Evolutionary conservation across 2,888 invertebrate species (phyloP), one percentile per base, ranked within the genome.

Genomic region (Heliconius charithonia): DNA sequence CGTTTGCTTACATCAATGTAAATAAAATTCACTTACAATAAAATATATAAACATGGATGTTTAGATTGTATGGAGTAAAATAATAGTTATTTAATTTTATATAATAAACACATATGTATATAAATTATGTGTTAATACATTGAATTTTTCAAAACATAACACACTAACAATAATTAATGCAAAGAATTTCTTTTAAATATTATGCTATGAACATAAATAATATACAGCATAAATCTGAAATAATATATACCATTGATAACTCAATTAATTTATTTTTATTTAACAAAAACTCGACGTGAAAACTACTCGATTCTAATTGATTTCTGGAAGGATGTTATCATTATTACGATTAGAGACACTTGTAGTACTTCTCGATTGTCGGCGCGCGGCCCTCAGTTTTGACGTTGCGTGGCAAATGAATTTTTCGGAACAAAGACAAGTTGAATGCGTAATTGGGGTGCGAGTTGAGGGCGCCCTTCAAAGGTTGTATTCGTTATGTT

Each of bases 341-440:
- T 81, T 81, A 80, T 73, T 75, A 75, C 70, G 75, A 81, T 82
- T 80, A 82, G 73, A 80, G 79, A 69, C 79, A 76, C 78, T 81
- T 77, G 80, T 79, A 81, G 78, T 73, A 78, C 80, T 82, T 76
- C 70, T 73, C 78, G 81, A 82, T 82, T 82, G 81, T 80, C 81
- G 81, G 71, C 83, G 83, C 83, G 82, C 81, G 83, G 80, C 86
- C 87, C 87, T 86, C 85, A 85, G 90, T 88, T 91, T 82, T 90
- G 91, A 92, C 89, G 89, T 83, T 81, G 85, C 86, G 86, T 91
- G 91, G 90, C 91, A 87, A 92, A 92, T 91, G 87, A 86, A 83
- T 85, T 81, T 82, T 79, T 82, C 82, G 81, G 84, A 86, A 86
- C 84, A 86, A 84, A 75, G 56, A 62, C 76, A 59, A 73, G 71